Evolutionary conservation across 2,888 invertebrate genomes (phyloP).

Genomic region (Maniola hyperantus): DNA sequence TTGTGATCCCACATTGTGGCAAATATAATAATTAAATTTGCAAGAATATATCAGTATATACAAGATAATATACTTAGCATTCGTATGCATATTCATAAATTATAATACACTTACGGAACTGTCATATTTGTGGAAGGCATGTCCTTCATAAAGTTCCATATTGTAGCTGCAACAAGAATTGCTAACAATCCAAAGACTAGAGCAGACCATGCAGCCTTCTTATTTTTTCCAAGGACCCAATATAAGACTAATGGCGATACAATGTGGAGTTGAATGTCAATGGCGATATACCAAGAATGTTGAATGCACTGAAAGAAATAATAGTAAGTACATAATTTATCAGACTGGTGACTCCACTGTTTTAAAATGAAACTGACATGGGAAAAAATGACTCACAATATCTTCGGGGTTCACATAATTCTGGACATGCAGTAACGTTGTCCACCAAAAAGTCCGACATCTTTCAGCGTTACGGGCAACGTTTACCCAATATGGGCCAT

Average conservation of each 20-base stretch:
- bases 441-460: constrained; percentile 52
- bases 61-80: no score
- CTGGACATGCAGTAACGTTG: constrained; percentile 49
- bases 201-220: constrained; percentile 39
- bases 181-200: constrained; percentile 36
- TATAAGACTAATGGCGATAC: constrained; percentile 47
- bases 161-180: constrained; percentile 48
- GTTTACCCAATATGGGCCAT: constrained; percentile 59
- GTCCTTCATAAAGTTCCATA: constrained; percentile 59
- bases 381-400: constrained; percentile 32
- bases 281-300: constrained; percentile 56
- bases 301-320: constrained; percentile 52
- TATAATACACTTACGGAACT: constrained; percentile 54
- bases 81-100: constrained; percentile 16
- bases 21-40: no score
- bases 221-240: constrained; percentile 44
- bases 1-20: no score
- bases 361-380: no score
- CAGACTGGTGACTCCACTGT: not conserved
- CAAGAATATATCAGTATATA: no score
- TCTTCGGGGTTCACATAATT: constrained; percentile 45
- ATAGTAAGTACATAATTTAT: not conserved
- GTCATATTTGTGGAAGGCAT: constrained; percentile 55
- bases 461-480: constrained; percentile 42
- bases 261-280: constrained; percentile 49